Percentiles rank a stretch among this genome's conserved stretches.
phyloP scores from a whole-genome alignment of 2,113 vertebrate species.

The Sceloporus tristichus region DNA sequence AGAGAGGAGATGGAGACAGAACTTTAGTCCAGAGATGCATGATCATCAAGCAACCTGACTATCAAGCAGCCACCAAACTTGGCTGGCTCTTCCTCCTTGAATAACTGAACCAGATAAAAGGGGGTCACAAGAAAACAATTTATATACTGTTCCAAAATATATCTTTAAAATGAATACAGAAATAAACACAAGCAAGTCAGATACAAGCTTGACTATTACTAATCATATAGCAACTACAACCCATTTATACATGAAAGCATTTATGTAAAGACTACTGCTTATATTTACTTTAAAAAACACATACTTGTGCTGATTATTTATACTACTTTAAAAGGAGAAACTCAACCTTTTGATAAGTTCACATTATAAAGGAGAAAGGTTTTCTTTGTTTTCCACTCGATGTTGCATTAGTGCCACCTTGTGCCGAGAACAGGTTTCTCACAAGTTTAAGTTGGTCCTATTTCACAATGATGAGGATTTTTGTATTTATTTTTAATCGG shows the following conservation, averaged over 20 bases:
- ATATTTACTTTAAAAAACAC: not conserved
- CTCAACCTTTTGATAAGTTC: not conserved
- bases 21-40: too few relatives aligned
- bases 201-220: not conserved
- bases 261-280: not conserved
- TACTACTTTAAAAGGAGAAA: not conserved
- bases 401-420: constrained; percentile 17
- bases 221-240: not conserved
- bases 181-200: not conserved
- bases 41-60: too few relatives aligned
- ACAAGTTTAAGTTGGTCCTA: not conserved
- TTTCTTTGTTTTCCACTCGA: not conserved
- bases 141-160: not conserved
- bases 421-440: not conserved
- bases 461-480: not conserved
- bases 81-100: too few relatives aligned
- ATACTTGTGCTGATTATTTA: not conserved
- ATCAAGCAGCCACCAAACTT: too few relatives aligned
- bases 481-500: not conserved
- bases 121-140: not conserved
- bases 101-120: too few relatives aligned
- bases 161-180: not conserved
- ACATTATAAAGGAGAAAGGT: not conserved
- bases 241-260: not conserved
- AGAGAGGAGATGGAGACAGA: too few relatives aligned